Percentiles rank a stretch among this genome's conserved stretches.
Evolutionary conservation across 2,888 invertebrate species (phyloP).

Genomic region (Griposia aprilina): DNA sequence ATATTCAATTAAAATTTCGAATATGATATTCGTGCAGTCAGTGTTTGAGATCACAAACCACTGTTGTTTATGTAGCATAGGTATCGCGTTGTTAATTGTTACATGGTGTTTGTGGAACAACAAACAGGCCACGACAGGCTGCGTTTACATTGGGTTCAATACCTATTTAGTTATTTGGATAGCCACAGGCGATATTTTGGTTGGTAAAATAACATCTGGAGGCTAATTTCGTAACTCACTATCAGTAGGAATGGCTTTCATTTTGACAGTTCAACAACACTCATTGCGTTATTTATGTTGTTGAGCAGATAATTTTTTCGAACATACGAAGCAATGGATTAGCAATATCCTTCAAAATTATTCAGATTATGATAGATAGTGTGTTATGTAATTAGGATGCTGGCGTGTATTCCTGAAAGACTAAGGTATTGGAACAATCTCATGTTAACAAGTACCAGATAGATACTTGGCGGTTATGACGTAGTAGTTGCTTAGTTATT

Average conservation of each 20-base stretch:
- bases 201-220: background rate
- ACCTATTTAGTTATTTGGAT: conserved; percentile 5
- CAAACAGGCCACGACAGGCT: conserved; percentile 17
- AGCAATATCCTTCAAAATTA: too few species aligned
- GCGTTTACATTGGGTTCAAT: conserved; percentile 1
- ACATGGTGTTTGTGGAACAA: conserved; percentile 44
- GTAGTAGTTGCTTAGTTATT: too few species aligned
- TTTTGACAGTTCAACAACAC: too few species aligned
- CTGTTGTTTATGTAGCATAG: conserved; percentile 32
- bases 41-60: conserved; percentile 35
- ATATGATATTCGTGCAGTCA: conserved; percentile 28
- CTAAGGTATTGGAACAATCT: background rate
- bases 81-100: conserved; percentile 43
- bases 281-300: too few species aligned
- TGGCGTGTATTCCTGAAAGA: background rate
- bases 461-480: too few species aligned
- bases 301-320: too few species aligned
- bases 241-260: too few species aligned
- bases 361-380: too few species aligned
- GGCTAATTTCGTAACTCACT: too few species aligned
- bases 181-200: background rate
- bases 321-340: too few species aligned
- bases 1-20: background rate
- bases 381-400: too few species aligned
- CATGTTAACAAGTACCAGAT: too few species aligned